Evolutionary conservation across 1,140 invertebrate genomes (phyloP), one percentile per base, ranked within the genome.

Genomic region (Brachionus rotundiformis): DNA sequence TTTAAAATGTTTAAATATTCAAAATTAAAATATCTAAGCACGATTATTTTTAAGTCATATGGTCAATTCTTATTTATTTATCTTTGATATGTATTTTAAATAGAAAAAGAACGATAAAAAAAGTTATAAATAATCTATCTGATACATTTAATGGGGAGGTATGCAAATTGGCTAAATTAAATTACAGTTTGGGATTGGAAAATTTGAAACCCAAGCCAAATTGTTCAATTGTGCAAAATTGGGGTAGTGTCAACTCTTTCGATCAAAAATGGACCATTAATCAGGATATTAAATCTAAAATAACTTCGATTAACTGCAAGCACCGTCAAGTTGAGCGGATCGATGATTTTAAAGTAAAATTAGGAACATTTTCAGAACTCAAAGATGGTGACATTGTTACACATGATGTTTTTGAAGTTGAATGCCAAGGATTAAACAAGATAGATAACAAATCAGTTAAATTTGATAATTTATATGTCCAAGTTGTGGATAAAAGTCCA

Each of bases 341-440:
- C 7, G 68, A 73, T 16, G 68, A 73, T 73, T 73, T 73, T 13
- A 41, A 73, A 23, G 23, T 73, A 25, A 41, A 44, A 8, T n/a
- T 44, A 4, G 29, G 36, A 73, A 23, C 1, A 13, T 41, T 19
- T 41, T 3, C 19, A 27, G 19, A 23, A 19, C 19, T 73, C n/a
- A 44, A 73, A 44, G 39, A 73, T 25, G 68, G 39, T 47, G 25
- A 13, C 10, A 7, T 31, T n/a, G 41, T 73, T 41, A 23, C 13
- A 16, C 16, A 73, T 73, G 68, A 73, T 44, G 68, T 73, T 41
- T 44, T 73, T 73, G 68, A 73, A 73, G 68, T 73, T 44, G 39
- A 41, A 13, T 73, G 68, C 8, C 23, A 41, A 25, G 68, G 36
- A 13, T 8, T n/a, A 13, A 44, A 73, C 5, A 73, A 73, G 44